Conservation (phyloP, 2,113 vertebrate species). For the Pseudopipra pipra region DNA sequence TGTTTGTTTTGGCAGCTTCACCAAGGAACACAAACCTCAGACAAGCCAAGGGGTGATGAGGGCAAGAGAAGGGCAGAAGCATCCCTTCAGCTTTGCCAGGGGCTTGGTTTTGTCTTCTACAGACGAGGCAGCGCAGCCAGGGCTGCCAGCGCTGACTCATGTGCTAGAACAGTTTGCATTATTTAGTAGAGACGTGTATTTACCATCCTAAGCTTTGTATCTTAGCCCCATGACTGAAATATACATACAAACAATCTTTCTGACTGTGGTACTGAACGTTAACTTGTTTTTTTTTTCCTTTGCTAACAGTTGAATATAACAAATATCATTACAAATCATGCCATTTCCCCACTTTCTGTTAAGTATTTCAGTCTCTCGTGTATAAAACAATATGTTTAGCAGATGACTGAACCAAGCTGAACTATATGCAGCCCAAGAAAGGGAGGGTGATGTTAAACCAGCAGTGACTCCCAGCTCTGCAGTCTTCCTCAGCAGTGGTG, state of each 20-base stretch:
- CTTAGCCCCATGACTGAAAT: neutral
- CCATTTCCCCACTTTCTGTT: neutral
- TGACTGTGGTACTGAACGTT: neutral
- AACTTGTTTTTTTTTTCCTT: neutral
- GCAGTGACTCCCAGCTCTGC: neutral
- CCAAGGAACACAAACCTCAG: neutral
- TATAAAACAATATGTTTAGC: neutral
- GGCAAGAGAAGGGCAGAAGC: neutral
- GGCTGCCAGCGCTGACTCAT: neutral
- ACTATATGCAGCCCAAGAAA: neutral
- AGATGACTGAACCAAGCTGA: neutral
- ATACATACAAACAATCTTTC: neutral
- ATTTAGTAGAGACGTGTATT: neutral
- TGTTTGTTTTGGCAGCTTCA: neutral
- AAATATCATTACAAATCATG: neutral
- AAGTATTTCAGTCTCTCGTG: neutral
- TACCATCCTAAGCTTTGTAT: slow-evolving; percentile 13
- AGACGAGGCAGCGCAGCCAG: neutral
- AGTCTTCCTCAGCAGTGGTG: neutral
- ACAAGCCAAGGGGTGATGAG: neutral
- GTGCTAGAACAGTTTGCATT: neutral
- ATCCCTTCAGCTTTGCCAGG: neutral
- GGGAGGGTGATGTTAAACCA: neutral
- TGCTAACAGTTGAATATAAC: neutral
- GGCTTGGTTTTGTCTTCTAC: neutral